A percentile compares a stretch with the other conserved stretches of the same genome.
Conservation (phyloP, 2,113 vertebrate genomes). For the Dendrocopos noguchii region DNA sequence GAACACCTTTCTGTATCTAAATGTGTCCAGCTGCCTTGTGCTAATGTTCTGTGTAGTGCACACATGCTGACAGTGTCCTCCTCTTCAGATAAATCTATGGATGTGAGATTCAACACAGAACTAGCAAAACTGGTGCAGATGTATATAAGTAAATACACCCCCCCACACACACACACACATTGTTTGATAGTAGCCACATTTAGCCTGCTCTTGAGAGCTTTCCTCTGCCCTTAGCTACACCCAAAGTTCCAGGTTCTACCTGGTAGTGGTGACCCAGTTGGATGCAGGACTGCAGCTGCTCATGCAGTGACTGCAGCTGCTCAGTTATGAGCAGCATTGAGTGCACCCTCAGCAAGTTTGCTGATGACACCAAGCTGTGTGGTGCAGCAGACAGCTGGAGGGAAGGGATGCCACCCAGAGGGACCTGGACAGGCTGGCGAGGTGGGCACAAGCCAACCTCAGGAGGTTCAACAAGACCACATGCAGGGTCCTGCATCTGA, state of each 20-base stretch:
- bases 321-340: too few species aligned
- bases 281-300: not conserved
- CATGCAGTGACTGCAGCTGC: not conserved
- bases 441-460: too few species aligned
- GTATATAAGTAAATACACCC: not conserved
- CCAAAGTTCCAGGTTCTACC: not conserved
- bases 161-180: rapidly evolving
- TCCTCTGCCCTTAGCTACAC: not conserved
- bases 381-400: too few species aligned
- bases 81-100: not conserved
- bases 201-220: not conserved
- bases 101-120: not conserved
- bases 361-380: too few species aligned
- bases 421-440: too few species aligned
- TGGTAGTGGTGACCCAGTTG: not conserved
- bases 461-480: too few species aligned
- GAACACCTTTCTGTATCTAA: not conserved
- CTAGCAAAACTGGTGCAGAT: not conserved
- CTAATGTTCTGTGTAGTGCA: not conserved
- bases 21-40: not conserved
- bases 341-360: too few species aligned
- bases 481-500: too few species aligned
- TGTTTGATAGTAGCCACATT: not conserved
- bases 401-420: too few species aligned
- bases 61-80: not conserved